Base-by-base conservation (phyloP, 2,797 vertebrate genomes). In the Anguilla marmorata region DNA sequence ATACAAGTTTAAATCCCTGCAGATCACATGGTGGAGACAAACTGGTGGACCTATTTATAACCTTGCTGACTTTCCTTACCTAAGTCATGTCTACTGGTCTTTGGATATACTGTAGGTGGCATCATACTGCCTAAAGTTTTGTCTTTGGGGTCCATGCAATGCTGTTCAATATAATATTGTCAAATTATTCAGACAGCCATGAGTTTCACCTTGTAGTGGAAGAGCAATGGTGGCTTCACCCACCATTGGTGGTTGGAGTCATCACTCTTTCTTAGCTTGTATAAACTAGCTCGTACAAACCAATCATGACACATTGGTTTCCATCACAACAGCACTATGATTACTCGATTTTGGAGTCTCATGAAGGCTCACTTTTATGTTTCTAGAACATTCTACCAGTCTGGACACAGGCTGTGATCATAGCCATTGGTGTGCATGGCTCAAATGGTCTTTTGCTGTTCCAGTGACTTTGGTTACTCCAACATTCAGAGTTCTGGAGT, bases 111-210 rank as follows among this genome's bases (percentile, higher is more conserved):
- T 21, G 16, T 16, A 19, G 27, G 66, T 30, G 66, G 27, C 66
- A 69, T n/a, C 37, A 76, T 30, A 33, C 27, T 76, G 72, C 72
- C 30, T 3, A 33, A 11, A 76, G 33, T 8, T 69, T 69, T 69
- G 24, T 27, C 27, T n/a, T 27, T 69, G 24, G 5, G 66, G 21
- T 30, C n/a, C 27, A 30, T 69, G 24, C 66, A n/a, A n/a, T 69
- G 66, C 66, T 69, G 66, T 69, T 69, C 27, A 69, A 27, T n/a
- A 69, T n/a, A 69, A 69, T 69, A 27, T 69, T 69, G 66, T 69
- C 1, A 69, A 69, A 27, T 30, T 7, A 27, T 27, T 6, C 7
- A 69, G 27, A 69, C 58, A 60, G 58, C 58, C 58, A 69, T n/a
- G 63, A 76, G 72, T 16, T 76, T 76, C 12, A 33, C 30, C 30